Evolutionary conservation across 2,113 vertebrate species (phyloP).

Genomic region (Psephotus haematonotus): DNA sequence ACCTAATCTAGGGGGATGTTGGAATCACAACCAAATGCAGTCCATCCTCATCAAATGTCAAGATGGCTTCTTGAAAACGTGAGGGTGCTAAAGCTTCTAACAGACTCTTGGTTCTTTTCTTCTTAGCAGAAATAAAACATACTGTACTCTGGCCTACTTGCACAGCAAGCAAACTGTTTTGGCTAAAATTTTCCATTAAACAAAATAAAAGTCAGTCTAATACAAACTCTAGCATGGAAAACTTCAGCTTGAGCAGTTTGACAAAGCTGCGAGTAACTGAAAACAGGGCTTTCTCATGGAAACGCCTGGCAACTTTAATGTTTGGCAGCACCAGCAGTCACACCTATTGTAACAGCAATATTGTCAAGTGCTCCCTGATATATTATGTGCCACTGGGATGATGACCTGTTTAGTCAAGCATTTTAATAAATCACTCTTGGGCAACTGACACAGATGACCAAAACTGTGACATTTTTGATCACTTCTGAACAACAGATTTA

Average conservation of each 20-base stretch:
- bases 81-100: not conserved
- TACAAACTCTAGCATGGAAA: not conserved
- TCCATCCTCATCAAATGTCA: not conserved
- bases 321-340: not conserved
- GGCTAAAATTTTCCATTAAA: not conserved
- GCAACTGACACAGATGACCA: constrained; percentile 39
- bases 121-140: not conserved
- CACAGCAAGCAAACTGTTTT: not conserved
- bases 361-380: constrained; percentile 5
- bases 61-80: not conserved
- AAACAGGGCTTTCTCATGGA: not conserved
- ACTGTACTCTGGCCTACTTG: not conserved
- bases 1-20: not conserved
- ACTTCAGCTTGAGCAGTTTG: not conserved
- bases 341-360: not conserved
- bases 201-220: not conserved
- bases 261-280: not conserved
- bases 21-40: not conserved
- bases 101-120: not conserved
- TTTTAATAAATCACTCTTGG: constrained; percentile 34
- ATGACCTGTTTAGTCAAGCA: constrained; percentile 20
- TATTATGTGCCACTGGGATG: constrained; percentile 24
- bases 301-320: not conserved
- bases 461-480: constrained; percentile 15
- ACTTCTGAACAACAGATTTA: constrained; percentile 43